Percentiles rank a stretch among this genome's conserved stretches.
Evolutionary conservation across 2,888 invertebrate species (phyloP).

Genomic region (Mamestra brassicae): DNA sequence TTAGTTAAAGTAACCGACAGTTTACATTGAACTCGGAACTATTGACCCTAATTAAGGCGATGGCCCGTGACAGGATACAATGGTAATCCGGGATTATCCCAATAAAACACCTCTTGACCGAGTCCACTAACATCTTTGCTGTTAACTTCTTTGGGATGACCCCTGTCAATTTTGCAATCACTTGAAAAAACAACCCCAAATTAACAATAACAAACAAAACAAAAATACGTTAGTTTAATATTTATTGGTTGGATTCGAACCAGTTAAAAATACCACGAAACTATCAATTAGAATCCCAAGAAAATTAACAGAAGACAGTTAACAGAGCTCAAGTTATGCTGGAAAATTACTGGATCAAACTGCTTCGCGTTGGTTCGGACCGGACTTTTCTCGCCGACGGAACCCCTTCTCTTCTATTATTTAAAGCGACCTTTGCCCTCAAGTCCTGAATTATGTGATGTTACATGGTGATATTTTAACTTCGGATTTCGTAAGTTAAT

Average conservation of each 20-base stretch:
- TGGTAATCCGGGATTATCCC: slow-evolving; percentile 88
- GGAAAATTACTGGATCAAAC: slow-evolving; percentile 68
- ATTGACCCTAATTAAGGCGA: slow-evolving; percentile 88
- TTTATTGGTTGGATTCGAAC: neutral
- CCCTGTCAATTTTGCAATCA: slow-evolving; percentile 44
- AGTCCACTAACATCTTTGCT: slow-evolving; percentile 70
- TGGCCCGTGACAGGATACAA: slow-evolving; percentile 84
- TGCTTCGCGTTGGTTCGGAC: slow-evolving; percentile 65
- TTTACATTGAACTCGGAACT: slow-evolving; percentile 76
- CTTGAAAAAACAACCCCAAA: neutral
- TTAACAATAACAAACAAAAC: neutral
- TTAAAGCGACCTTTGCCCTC: slow-evolving; percentile 72
- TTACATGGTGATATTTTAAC: slow-evolving; percentile 69
- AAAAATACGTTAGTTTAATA: slow-evolving; percentile 13
- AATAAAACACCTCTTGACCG: slow-evolving; percentile 88
- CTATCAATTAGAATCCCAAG: neutral
- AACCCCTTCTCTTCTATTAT: slow-evolving; percentile 73
- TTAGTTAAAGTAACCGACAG: slow-evolving; percentile 76
- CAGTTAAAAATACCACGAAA: neutral
- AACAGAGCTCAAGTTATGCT: slow-evolving; percentile 63
- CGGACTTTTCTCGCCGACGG: slow-evolving; percentile 74
- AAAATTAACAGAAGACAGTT: slow-evolving; percentile 24
- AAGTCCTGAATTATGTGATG: slow-evolving; percentile 65
- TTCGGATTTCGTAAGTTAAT: slow-evolving; percentile 59
- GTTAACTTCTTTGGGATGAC: slow-evolving; percentile 56